Evolutionary conservation across 1,140 invertebrate genomes (phyloP), one percentile per base, ranked within the genome.

Genomic region (Pentalonia nigronervosa): DNA sequence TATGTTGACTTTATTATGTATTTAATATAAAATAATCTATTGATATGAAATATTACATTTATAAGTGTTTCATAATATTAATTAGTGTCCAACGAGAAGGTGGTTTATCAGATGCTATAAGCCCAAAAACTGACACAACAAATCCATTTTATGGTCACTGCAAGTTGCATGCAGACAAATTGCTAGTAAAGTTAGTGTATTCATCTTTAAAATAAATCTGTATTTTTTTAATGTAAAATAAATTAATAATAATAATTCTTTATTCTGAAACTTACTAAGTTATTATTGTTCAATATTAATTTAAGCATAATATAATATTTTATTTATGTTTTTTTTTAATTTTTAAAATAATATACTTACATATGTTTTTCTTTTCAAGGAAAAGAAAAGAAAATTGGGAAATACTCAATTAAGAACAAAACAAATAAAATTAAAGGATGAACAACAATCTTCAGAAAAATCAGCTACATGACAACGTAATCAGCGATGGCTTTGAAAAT

Each of bases 101-200:
- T 1, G 96, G 99, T 60, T 95, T 99, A 25, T 98, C 98, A 0
- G 99, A 99, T 95, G 98, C 98, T 1, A 98, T 98, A 94, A 97
- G 97, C 14, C 98, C 99, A 95, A 98, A 99, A 95, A 97, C 97
- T 25, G 98, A 99, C 94, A 98, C 99, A 94, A 98, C 98, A 0
- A 99, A 99, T 96, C 98, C 99, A 2, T 99, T 99, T 95, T 99
- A 99, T 95, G 99, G 98, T 1, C 98, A 99, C 95, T 99, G 99
- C 95, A 98, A 98, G 95, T 96, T 99, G 48, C 98, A 99, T 95
- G 98, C 98, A 0, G 98, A 98, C 94, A 98, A 98, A 95, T 96
- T 97, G 23, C 96, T 98, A 53, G 97, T 98, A 21, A 97, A 97
- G 95, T 94, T 92, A 50, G 90, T 94, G 45, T 25, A 90, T 36